A percentile compares a stretch with the other conserved stretches of the same genome.
Evolutionary conservation across 2,888 invertebrate genomes (phyloP).

Genomic region (Erannis defoliaria): DNA sequence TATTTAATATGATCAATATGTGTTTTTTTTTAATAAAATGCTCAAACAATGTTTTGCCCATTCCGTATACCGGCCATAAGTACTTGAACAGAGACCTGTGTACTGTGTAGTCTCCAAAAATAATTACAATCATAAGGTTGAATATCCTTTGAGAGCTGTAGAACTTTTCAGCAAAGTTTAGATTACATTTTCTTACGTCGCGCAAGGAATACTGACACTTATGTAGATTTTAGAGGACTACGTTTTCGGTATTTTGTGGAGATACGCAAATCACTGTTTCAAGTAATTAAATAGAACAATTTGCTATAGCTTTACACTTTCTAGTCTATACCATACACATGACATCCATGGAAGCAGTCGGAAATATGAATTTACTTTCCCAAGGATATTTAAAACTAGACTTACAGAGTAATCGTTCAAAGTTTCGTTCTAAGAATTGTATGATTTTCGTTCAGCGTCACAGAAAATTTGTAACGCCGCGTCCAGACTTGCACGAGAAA

Average conservation of each 20-base stretch:
- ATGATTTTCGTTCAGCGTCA: background rate
- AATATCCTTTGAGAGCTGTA: background rate
- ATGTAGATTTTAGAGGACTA: too few relatives aligned
- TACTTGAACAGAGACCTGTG: slow-evolving; percentile 2
- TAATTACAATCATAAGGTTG: background rate
- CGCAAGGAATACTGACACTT: background rate
- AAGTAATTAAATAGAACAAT: background rate
- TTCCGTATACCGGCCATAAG: slow-evolving; percentile 9
- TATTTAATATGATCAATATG: too few relatives aligned
- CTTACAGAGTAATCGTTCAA: slow-evolving; percentile 1
- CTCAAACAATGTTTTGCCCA: slow-evolving; percentile 8
- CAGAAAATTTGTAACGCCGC: background rate
- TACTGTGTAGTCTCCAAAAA: background rate
- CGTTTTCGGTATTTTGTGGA: background rate
- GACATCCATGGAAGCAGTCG: slow-evolving; percentile 4
- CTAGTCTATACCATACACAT: slow-evolving; percentile 16
- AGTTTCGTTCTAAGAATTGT: background rate
- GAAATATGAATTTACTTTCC: background rate
- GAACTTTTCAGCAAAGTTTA: background rate
- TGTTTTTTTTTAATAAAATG: slow-evolving; percentile 11
- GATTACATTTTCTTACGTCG: background rate
- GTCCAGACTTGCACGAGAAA: background rate
- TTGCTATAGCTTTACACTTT: background rate
- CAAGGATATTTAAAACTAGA: background rate
- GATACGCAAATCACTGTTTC: background rate